Conservation (phyloP, 2,888 invertebrate species). For the Rosalia funebris region DNA sequence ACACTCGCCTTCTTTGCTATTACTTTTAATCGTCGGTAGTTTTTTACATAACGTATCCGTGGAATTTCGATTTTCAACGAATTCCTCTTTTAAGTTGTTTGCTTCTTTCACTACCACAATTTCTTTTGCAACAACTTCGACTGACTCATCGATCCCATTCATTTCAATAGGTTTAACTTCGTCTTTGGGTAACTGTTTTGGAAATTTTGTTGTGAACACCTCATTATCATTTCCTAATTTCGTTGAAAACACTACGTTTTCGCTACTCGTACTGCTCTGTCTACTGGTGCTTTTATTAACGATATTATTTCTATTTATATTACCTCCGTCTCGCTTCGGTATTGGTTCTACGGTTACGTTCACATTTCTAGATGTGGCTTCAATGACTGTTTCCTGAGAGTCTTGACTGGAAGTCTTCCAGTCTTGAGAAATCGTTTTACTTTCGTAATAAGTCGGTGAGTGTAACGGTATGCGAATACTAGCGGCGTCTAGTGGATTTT, state of each 20-base stretch:
- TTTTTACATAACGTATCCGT: conserved; percentile 11
- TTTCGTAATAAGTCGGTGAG: conserved; percentile 76
- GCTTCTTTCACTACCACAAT: neutral
- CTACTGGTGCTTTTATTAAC: conserved; percentile 44
- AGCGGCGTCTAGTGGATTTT: conserved; percentile 71
- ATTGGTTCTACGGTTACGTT: conserved; percentile 44
- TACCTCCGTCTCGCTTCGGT: conserved; percentile 44
- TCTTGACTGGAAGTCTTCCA: conserved; percentile 64
- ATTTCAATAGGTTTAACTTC: conserved; percentile 22
- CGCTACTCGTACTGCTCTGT: conserved; percentile 62
- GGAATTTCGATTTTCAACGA: conserved; percentile 4
- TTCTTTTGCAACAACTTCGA: conserved; percentile 3
- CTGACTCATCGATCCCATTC: conserved; percentile 14
- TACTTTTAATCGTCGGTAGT: conserved; percentile 24
- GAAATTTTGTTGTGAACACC: conserved; percentile 69
- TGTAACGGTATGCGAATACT: conserved; percentile 79
- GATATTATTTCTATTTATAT: conserved; percentile 28
- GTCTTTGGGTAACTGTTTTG: conserved; percentile 48
- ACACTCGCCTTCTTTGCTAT: conserved; percentile 16
- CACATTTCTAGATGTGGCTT: conserved; percentile 50
- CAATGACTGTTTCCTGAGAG: conserved; percentile 67
- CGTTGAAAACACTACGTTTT: conserved; percentile 73
- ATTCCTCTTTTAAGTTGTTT: conserved; percentile 3
- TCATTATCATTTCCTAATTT: conserved; percentile 76
- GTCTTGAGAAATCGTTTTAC: conserved; percentile 56